Base-by-base conservation (phyloP, 2,113 vertebrate genomes). In the Oreochromis aureus region DNA sequence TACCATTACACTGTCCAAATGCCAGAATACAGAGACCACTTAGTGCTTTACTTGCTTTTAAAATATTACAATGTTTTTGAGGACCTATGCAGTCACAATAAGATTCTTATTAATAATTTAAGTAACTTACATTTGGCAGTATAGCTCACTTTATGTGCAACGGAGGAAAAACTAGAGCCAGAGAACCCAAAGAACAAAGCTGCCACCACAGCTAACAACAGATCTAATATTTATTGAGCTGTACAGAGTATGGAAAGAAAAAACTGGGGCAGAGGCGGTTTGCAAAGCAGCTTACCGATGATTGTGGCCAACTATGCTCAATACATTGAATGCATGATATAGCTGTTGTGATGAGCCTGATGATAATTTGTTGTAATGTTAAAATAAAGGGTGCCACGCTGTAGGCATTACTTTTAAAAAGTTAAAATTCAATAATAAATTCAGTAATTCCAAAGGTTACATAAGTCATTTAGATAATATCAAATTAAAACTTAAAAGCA, bases 361-460 rank as follows among this genome's bases (percentile, higher is more conserved):
- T 22, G 63, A 69, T 6, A 69, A 69, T 41, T 44, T 71, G 39
- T 24, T 71, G 36, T 44, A 6, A 71, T 24, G 13, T 71, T 71
- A 24, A 10, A 44, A n/a, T 4, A 71, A 71, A 73, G 41, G 22
- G 9, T 73, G 41, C 9, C n/a, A 44, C 0, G 1, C 9, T 30
- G 41, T 24, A 48, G 9, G 41, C 1, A 4, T 18, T 48, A 27
- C 24, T 48, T 19, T 6, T 16, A 76, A 48, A 76, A 76, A 2
- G 22, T 16, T 59, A 59, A 15, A 15, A 59, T 16, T 9, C 58
- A 16, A 59, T 30, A 30, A 30, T 16, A 27, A 15, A 27, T 3
- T 32, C 15, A 59, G 6, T 16, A 32, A 18, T 59, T 59, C 56
- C 3, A 13, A 16, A 27, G 4, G 15, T 16, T 5, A 59, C 7